phyloP scores from a whole-genome alignment of 2,888 invertebrate genomes.

The Piscicola geometra region DNA sequence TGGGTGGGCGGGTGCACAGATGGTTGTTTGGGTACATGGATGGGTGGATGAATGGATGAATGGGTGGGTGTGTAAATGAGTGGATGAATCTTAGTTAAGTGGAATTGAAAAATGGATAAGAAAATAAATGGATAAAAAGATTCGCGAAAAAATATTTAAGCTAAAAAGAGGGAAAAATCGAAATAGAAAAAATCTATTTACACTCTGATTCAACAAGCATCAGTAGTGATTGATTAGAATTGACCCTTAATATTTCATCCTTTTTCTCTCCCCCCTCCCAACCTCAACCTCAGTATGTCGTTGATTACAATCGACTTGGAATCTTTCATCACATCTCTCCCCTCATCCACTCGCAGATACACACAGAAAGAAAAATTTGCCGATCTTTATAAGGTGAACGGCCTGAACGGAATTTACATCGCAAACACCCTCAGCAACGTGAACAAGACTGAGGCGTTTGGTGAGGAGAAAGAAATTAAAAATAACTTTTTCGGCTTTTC shows the following conservation, averaged over 20 bases:
- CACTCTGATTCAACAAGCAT: no score
- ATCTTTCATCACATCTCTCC: no score
- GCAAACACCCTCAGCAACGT: slow-evolving; percentile 65
- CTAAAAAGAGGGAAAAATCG: no score
- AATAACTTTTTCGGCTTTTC: background rate
- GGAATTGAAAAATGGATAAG: background rate
- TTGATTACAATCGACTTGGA: no score
- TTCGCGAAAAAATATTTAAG: background rate
- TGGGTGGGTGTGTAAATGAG: no score
- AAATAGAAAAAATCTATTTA: no score
- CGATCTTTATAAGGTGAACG: slow-evolving; percentile 80
- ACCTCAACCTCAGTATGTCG: no score
- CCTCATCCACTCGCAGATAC: slow-evolving; percentile 60
- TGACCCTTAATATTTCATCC: no score
- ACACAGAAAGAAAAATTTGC: slow-evolving; percentile 66
- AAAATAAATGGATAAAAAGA: background rate
- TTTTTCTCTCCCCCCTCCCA: no score
- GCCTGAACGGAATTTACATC: slow-evolving; percentile 80
- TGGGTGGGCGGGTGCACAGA: background rate
- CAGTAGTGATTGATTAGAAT: no score
- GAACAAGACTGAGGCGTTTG: background rate
- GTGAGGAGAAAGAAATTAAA: background rate
- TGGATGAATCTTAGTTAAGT: background rate
- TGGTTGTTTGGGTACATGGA: background rate
- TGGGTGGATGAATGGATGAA: no score